Evolutionary conservation across 2,888 invertebrate genomes (phyloP).

Genomic region (Gasteruption jaculator): DNA sequence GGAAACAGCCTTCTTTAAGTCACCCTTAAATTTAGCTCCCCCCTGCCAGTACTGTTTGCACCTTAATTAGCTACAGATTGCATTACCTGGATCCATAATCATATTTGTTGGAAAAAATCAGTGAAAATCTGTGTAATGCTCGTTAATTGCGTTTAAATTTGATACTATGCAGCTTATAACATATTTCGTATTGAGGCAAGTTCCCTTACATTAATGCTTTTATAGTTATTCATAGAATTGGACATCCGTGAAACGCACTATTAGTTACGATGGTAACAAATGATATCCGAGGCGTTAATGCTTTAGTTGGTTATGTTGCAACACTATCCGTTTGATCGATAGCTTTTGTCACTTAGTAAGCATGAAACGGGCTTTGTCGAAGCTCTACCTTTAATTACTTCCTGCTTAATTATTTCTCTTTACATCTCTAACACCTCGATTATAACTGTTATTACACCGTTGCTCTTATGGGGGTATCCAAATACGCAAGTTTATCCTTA

Average conservation of each 20-base stretch:
- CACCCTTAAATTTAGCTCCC: too few species aligned
- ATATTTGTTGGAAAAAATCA: too few species aligned
- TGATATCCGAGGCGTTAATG: constrained; percentile 46
- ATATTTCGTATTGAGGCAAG: too few species aligned
- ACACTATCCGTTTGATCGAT: constrained; percentile 45
- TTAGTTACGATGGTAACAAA: constrained; percentile 47
- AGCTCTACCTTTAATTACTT: constrained; percentile 38
- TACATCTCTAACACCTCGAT: constrained; percentile 18
- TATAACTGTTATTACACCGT: constrained; percentile 20
- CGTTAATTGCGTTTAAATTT: too few species aligned
- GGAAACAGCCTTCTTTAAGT: too few species aligned
- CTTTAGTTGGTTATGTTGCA: constrained; percentile 25
- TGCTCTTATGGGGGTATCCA: constrained; percentile 11
- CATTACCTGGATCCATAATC: too few species aligned
- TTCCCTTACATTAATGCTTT: constrained; percentile 47
- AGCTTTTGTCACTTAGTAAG: constrained; percentile 46
- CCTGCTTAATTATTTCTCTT: constrained; percentile 35
- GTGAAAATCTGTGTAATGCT: too few species aligned
- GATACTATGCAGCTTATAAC: too few species aligned
- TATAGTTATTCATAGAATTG: constrained; percentile 40
- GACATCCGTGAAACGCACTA: constrained; percentile 45
- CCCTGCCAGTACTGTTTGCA: too few species aligned
- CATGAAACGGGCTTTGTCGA: constrained; percentile 33
- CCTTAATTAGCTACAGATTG: too few species aligned
- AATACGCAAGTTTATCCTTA: too few species aligned